Evolutionary conservation across 2,113 vertebrate genomes (phyloP).

Genomic region (Aphyosemion australe): DNA sequence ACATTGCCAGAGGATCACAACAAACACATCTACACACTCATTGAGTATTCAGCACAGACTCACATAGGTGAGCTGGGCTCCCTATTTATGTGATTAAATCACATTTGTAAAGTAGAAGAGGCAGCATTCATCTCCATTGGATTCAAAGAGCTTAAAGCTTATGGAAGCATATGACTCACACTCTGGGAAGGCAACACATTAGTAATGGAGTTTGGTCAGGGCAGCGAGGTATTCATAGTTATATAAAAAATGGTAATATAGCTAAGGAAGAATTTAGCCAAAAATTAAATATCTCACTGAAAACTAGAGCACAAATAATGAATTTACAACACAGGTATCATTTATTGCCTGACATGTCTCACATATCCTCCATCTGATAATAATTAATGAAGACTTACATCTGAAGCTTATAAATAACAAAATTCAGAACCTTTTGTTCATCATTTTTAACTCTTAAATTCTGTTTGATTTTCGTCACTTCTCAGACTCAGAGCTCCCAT

Average conservation of each 20-base stretch:
- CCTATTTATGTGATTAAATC: conserved; percentile 70
- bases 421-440: conserved; percentile 14
- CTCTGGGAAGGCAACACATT: conserved; percentile 27
- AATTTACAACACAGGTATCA: conserved; percentile 3
- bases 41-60: conserved; percentile 2
- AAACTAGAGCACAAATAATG: background rate
- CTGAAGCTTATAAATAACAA: conserved; percentile 60
- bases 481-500: conserved; percentile 29
- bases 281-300: too few species aligned
- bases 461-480: conserved; percentile 38
- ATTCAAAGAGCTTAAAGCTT: conserved; percentile 32
- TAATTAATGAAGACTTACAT: conserved; percentile 57
- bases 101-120: conserved; percentile 46
- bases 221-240: conserved; percentile 30
- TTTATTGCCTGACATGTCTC: conserved; percentile 6
- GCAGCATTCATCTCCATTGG: conserved; percentile 54
- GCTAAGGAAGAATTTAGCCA: too few species aligned
- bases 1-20: conserved; percentile 13
- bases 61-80: conserved; percentile 28
- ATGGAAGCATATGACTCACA: conserved; percentile 40
- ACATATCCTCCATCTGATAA: conserved; percentile 30
- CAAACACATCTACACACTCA: conserved; percentile 10
- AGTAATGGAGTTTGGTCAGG: conserved; percentile 32
- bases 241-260: conserved; percentile 22
- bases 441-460: too few species aligned